Base-by-base conservation (phyloP, 2,888 invertebrate species). In the Drosophila koepferae region DNA sequence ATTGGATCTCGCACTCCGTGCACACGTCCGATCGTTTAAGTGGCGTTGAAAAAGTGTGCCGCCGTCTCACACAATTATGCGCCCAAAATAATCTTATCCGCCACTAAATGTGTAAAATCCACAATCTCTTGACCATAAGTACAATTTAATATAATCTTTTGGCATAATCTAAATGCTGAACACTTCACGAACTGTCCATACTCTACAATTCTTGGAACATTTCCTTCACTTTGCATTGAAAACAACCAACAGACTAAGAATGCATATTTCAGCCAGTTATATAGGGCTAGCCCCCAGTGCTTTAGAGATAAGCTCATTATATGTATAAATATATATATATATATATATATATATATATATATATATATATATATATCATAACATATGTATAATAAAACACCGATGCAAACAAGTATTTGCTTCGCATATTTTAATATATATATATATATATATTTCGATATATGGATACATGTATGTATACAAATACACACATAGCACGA, bases 31-130 rank as follows among this genome's bases (percentile, higher is more conserved):
- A 44, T 44, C 72, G 38, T 14, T 62, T 59, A 2, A 23, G 7
- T 51, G 23, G 48, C 31, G 16, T 23, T 14, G 7, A 41, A 34
- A 20, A 48, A 23, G 2, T 49, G 53, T 66, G 60, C 14, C 18
- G 18, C 46, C 28, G 28, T 60, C 34, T 41, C 46, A 56, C 34
- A 63, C 28, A 70, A 53, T 49, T 62, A 46, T 55, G 34, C 36
- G 38, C 4, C 14, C 36, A 41, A 51, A 53, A 53, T 63, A 64
- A 80, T 77, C 77, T 77, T 77, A 77, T 80, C 77, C 10, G 12
- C n/a, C 10, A 43, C 20, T 51, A 23, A 40, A 64, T 20, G 12
- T 10, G 49, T 65, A 62, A 58, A 34, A 23, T 56, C 23, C 38
- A 77, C 73, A 58, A 61, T 72, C 63, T 38, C 14, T 7, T 18